phyloP scores from a whole-genome alignment of 2,113 vertebrate genomes.

The Parotia lawesii region DNA sequence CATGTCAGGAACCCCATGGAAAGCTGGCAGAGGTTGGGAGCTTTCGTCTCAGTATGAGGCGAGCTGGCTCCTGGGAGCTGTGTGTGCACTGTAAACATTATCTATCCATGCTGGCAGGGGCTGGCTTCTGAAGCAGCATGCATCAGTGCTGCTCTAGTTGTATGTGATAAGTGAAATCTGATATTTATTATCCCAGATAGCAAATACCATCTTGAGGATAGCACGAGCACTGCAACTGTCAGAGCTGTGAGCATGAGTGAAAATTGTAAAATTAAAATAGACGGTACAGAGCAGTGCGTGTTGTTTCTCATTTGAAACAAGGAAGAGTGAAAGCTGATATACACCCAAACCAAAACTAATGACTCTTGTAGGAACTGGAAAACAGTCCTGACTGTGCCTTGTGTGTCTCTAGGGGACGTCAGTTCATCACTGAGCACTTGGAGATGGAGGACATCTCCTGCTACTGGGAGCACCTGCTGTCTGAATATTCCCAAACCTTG shows the following conservation, averaged over 20 bases:
- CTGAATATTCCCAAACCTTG: conserved; percentile 81
- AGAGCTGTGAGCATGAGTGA: neutral
- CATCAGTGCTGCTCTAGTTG: neutral
- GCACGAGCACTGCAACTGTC: conserved; percentile 28
- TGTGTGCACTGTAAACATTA: neutral
- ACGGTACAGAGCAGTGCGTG: neutral
- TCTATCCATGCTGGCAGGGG: neutral
- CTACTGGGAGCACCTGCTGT: conserved; percentile 91
- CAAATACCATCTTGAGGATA: conserved; percentile 50
- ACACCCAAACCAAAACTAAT: neutral
- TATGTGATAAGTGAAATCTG: neutral
- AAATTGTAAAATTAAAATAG: neutral
- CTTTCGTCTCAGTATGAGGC: neutral
- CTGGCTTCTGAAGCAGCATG: neutral
- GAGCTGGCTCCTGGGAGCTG: neutral
- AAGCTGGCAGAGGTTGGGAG: neutral
- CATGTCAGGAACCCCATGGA: neutral
- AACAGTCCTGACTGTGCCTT: conserved; percentile 10
- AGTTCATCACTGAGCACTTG: conserved; percentile 87
- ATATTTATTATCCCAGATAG: conserved; percentile 39
- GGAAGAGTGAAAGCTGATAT: neutral
- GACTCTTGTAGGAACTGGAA: neutral
- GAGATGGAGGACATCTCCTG: conserved; percentile 89
- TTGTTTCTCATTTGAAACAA: neutral
- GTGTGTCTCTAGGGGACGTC: conserved; percentile 79